Base-by-base conservation (phyloP, 2,888 invertebrate genomes). In the Saturnia japonica region DNA sequence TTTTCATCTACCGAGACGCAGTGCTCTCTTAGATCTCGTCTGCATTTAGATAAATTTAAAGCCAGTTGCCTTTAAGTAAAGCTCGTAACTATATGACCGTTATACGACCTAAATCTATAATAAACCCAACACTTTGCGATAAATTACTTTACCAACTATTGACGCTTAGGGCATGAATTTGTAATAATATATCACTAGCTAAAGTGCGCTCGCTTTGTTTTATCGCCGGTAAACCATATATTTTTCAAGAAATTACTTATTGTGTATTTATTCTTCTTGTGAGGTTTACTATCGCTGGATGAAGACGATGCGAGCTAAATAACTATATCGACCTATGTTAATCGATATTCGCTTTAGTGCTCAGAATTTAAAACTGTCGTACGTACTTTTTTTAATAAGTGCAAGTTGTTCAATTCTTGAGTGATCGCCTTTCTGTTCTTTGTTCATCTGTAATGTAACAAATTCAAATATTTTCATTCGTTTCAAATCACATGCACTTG, bases 81-180 rank as follows among this genome's bases (percentile, higher is more conserved):
- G 12, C 57, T n/a, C 28, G 57, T 40, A 64, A 40, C 64, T 64
- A 64, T 40, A 40, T 40, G 14, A 57, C 68, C 68, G 68, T 34
- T 68, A 68, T 16, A n/a, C 19, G 54, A 68, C 68, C 68, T 64
- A 64, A 64, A 54, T 34, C 68, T 68, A 54, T 54, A 54, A 54
- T 68, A 54, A 40, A 19, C 28, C 14, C 51, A 25, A 68, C 47
- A 47, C 34, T 68, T 68, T 62, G 14, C 62, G 34, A 40, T 40
- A 62, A 64, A 64, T 60, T 60, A 60, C 6, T 28, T 60, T 40
- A 19, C 9, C 12, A 40, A n/a, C 19, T 40, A n/a, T 60, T 25
- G 1, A 9, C n/a, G 64, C 64, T 22, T 19, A 40, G 64, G 64
- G 64, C 57, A 40, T 64, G 12, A n/a, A 40, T 22, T 64, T 64